Base-by-base conservation (phyloP, 2,113 vertebrate genomes). In the Terrapene triunguis region DNA sequence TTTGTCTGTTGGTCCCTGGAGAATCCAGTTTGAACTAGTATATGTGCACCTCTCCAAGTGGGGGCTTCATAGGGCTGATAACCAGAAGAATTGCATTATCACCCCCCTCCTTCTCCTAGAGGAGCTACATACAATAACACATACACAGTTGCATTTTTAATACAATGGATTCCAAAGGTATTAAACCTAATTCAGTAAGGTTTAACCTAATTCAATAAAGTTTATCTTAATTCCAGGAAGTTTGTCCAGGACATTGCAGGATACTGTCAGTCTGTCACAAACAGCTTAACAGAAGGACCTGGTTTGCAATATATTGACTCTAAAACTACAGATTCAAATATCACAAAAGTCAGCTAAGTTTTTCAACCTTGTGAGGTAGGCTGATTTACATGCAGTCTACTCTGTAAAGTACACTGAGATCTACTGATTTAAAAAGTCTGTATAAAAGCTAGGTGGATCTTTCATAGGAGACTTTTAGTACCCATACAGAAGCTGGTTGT, bases 241-340 rank as follows among this genome's bases (percentile, higher is more conserved):
- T 69, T 10, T n/a, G 65, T n/a, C n/a, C 65, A 38, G 65, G 65
- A n/a, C 65, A 38, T 22, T 72, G n/a, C 29, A 62, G 27, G 13
- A 62, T 62, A 14, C 59, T 62, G 6, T 62, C 59, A 62, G 57
- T 59, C 57, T 59, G 57, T 65, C 62, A 32, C 62, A 69, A 69
- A 69, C n/a, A 69, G 14, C 32, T 35, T 29, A 74, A 10, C 27
- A 48, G 22, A 62, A 42, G 50, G 19, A 65, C 25, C 21, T 53
- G 54, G 21, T 72, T 32, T 2, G 1, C 38, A 82, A 59, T 13
- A 16, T 85, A 88, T 16, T 83, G 27, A 90, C 32, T 79, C 95
- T 87, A 92, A 10, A 91, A 4, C 59, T n/a, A 35, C 0, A 0
- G 87, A 16, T 65, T 62, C 22, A 19, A 12, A 62, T 5, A 44